Percentiles rank a stretch among this genome's conserved stretches.
These are phyloP conservation scores for Esox masquinongy DNA, from an alignment of 2,797 vertebrate genomes.

Conservation along the genomic window DNA sequence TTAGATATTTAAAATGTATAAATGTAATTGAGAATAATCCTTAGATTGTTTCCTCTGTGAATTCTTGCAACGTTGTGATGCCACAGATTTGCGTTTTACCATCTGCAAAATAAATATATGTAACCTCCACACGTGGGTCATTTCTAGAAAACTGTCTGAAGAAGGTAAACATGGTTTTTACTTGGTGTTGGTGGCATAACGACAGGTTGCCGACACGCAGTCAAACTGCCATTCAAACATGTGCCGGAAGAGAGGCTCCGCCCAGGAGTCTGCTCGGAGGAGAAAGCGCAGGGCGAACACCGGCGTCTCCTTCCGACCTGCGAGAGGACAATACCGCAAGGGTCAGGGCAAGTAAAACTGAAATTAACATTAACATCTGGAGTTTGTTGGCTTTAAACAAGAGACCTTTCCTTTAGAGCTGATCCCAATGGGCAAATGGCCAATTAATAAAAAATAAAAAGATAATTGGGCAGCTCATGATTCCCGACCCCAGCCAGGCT, in stretches of 20 bases:
- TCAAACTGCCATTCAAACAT: slow-evolving; percentile 84
- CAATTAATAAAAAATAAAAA: no score
- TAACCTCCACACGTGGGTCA: background rate
- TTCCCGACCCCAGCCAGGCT: background rate
- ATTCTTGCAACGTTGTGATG: no score
- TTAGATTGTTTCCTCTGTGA: no score
- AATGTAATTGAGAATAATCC: no score
- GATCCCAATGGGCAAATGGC: no score
- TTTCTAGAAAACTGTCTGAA: background rate
- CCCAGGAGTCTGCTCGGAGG: slow-evolving; percentile 72
- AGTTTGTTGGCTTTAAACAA: background rate
- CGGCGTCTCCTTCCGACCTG: slow-evolving; percentile 85
- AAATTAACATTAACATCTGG: background rate
- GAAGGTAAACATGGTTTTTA: background rate
- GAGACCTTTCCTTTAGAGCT: no score
- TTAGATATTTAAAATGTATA: no score
- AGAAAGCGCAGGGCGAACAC: slow-evolving; percentile 89
- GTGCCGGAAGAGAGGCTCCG: slow-evolving; percentile 79
- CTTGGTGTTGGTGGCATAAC: slow-evolving; percentile 70
- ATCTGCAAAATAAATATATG: no score
- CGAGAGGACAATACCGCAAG: slow-evolving; percentile 5
- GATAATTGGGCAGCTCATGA: no score
- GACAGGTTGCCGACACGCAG: slow-evolving; percentile 78
- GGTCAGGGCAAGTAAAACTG: background rate
- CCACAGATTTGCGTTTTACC: no score